Percentiles rank a stretch among this genome's conserved stretches.
phyloP scores from a whole-genome alignment of 2,797 vertebrate species.

The Apogon hyalosoma region DNA sequence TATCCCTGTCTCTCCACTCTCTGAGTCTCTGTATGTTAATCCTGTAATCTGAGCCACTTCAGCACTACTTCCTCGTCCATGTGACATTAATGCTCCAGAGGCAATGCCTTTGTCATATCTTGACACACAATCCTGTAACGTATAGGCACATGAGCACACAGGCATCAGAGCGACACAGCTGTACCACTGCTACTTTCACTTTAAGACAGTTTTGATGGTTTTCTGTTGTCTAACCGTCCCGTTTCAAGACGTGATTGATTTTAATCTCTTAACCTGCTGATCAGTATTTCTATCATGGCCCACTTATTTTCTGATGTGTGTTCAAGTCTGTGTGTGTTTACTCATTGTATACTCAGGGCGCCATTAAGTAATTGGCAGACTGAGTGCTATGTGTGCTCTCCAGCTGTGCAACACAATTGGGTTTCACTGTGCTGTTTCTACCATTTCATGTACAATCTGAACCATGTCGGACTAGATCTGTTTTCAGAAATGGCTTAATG shows the following conservation, averaged over 20 bases:
- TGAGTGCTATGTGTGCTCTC: conserved; percentile 18
- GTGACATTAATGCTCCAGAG: conserved; percentile 67
- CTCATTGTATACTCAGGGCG: conserved; percentile 25
- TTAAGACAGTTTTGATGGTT: conserved; percentile 10
- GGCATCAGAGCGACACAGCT: conserved; percentile 14
- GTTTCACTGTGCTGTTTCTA: conserved; percentile 22
- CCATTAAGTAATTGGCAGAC: conserved; percentile 51
- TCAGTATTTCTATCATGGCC: conserved; percentile 56
- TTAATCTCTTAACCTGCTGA: conserved; percentile 66
- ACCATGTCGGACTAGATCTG: not conserved
- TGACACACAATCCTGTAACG: conserved; percentile 35
- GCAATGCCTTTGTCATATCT: conserved; percentile 50
- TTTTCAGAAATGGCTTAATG: not conserved
- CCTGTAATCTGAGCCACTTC: conserved; percentile 73
- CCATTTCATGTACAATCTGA: conserved; percentile 14
- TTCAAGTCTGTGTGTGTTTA: conserved; percentile 52
- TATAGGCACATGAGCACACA: conserved; percentile 37
- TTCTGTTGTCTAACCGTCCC: conserved; percentile 8
- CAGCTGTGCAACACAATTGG: conserved; percentile 44
- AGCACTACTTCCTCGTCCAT: conserved; percentile 51
- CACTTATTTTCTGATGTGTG: conserved; percentile 55
- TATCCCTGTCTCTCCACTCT: conserved; percentile 34
- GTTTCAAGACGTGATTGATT: conserved; percentile 43
- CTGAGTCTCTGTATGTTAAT: conserved; percentile 64
- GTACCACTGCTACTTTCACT: conserved; percentile 10